Base-by-base conservation (phyloP, 53 echinoderm and acorn worm genomes). In the Patiria pectinifera region DNA sequence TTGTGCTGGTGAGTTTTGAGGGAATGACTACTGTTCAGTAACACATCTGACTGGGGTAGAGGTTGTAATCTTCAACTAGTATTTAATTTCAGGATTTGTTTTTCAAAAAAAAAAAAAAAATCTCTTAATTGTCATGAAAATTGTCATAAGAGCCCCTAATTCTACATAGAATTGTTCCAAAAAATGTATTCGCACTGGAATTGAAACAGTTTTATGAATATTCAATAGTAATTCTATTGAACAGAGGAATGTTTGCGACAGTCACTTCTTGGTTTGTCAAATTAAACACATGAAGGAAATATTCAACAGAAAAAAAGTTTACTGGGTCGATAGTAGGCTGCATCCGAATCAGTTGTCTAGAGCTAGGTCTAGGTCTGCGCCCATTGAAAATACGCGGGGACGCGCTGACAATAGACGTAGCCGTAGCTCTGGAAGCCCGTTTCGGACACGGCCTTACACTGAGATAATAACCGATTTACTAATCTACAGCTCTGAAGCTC, bases 171-270 rank as follows among this genome's bases (percentile, higher is more conserved):
- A 78, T 78, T 78, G 24, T 11, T 11, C 24, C 79, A 77, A 45
- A 78, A 78, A 76, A n/a, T 76, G 11, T 76, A 76, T 78, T 45
- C 44, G 79, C 79, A 45, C 79, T 78, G 79, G 46, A 78, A 46
- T 78, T 78, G 7, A 78, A 78, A 78, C 79, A 78, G 35, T 43
- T 78, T 78, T 11, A 78, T 78, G 14, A 78, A 78, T 78, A 78
- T 47, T 78, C 47, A 46, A 46, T 16, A 78, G 47, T 12, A 78
- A 46, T 15, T 47, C 46, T 45, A 78, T 47, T 78, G 46, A 78
- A 46, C 5, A 78, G 79, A 78, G 79, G 79, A 78, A 78, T 78
- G 79, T 78, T 78, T 11, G 79, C 4, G 74, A 66, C 66, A 1
- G 6, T 74, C 24, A 23, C 5, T 5, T 18, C 6, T 74, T 74